Base-by-base conservation (phyloP, 1,140 invertebrate genomes). In the Pachypeltis micranthus region DNA sequence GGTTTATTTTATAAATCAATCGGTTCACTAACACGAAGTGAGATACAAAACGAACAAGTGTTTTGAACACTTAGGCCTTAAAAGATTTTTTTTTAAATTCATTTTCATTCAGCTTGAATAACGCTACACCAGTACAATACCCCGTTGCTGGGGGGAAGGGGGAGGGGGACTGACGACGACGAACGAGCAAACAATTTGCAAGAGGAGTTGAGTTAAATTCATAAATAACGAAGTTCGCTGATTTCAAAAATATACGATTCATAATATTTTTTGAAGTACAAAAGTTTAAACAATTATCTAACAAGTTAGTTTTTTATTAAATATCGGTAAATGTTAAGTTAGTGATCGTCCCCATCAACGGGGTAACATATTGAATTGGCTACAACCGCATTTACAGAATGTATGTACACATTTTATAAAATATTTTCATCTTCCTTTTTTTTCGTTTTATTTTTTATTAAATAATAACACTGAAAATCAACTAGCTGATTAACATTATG, bases 31-130 rank as follows among this genome's bases (percentile, higher is more conserved):
- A 61, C 19, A 62, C 44, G 16, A 16, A 28, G 55, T 54, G 26
- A 24, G 58, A n/a, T 54, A 54, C 26, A n/a, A 28, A 27, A 39
- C 24, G 34, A 62, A 62, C 47, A 62, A 62, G 61, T 62, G 44
- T 39, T 55, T 58, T 24, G 21, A 21, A 62, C 59, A 61, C 61
- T 62, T 62, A 62, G 61, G 61, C 61, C 61, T 28, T 62, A 54
- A 62, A n/a, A n/a, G n/a, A n/a, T n/a, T n/a, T n/a, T n/a, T n/a
- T n/a, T n/a, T n/a, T n/a, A n/a, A n/a, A 21, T 51, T 51, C 12
- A 51, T 51, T 16, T 51, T 39, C 7, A 10, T 39, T 51, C 19
- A 51, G 47, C 47, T 16, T 16, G 47, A 51, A 51, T 51, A 51
- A n/a, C 23, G 47, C 47, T 51, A 51, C 23, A 4, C 47, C 47